A percentile compares a stretch with the other conserved stretches of the same genome.
Conservation (phyloP, 2,797 vertebrate species). For the Enteromius thamalakanensis region DNA sequence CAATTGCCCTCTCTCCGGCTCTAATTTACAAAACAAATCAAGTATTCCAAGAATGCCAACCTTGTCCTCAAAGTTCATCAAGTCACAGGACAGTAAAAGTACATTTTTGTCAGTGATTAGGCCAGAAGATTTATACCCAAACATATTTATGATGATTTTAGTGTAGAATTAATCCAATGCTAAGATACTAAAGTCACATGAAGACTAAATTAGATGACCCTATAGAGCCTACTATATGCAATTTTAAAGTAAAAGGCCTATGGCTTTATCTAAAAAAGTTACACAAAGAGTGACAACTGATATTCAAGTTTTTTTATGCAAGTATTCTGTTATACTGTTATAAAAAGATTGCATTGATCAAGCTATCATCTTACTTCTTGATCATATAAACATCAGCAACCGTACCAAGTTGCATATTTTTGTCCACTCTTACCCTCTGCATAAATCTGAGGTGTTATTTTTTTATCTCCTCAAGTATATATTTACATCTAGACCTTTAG, state of each 20-base stretch:
- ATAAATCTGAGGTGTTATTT: background rate
- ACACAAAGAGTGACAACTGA: background rate
- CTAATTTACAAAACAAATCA: conserved; percentile 52
- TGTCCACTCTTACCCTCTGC: background rate
- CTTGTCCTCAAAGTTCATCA: conserved; percentile 33
- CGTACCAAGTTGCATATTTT: background rate
- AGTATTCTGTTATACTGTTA: background rate
- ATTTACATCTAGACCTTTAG: no score
- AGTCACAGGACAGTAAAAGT: conserved; percentile 30
- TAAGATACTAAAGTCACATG: background rate
- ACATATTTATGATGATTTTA: background rate
- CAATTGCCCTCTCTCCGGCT: background rate
- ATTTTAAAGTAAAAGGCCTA: no score
- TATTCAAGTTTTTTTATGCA: background rate
- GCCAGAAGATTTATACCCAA: background rate
- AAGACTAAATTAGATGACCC: background rate
- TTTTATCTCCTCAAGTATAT: background rate
- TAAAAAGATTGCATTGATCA: background rate
- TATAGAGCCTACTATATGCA: no score
- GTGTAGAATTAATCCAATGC: background rate
- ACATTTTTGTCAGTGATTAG: conserved; percentile 22
- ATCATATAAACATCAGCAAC: background rate
- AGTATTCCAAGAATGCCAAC: conserved; percentile 48
- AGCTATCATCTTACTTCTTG: background rate
- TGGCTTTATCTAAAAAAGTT: no score